phyloP scores from a whole-genome alignment of 2,888 invertebrate species.

The Neocrepidodera transversa region DNA sequence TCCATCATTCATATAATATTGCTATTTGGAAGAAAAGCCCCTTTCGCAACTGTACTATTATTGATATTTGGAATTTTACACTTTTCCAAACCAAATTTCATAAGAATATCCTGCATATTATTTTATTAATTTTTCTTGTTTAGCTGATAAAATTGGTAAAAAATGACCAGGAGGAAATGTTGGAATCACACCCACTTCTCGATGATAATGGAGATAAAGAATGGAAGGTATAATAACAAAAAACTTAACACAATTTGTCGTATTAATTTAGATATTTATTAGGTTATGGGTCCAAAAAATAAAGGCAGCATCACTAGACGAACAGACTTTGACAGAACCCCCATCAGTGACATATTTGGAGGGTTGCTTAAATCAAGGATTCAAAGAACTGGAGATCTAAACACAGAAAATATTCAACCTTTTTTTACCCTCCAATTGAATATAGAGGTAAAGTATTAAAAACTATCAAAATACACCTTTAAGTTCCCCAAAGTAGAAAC shows the following conservation, averaged over 20 bases:
- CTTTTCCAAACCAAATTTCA: no score
- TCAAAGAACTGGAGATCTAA: conserved; percentile 74
- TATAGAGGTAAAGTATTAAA: conserved; percentile 74
- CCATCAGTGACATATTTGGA: conserved; percentile 91
- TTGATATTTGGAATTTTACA: no score
- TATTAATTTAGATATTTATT: conserved; percentile 33
- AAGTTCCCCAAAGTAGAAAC: no score
- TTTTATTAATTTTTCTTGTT: conserved; percentile 45
- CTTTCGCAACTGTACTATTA: no score
- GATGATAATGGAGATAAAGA: conserved; percentile 65
- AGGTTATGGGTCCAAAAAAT: conserved; percentile 86
- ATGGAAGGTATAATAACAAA: conserved; percentile 67
- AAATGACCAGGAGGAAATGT: conserved; percentile 45
- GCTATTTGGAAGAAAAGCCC: no score
- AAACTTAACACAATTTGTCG: not conserved
- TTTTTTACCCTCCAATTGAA: conserved; percentile 95
- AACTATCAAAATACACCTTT: no score
- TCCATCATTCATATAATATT: no score
- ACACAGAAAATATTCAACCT: conserved; percentile 92
- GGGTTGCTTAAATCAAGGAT: conserved; percentile 88
- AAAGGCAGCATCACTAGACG: conserved; percentile 88
- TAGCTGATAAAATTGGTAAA: conserved; percentile 64
- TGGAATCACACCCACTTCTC: conserved; percentile 49
- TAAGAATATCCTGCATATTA: no score
- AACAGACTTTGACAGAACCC: conserved; percentile 82